A percentile compares a stretch with the other conserved stretches of the same genome.
These are phyloP conservation scores for Seriola dumerili DNA, from an alignment of 2,113 vertebrate species.

Conservation along the genomic window DNA sequence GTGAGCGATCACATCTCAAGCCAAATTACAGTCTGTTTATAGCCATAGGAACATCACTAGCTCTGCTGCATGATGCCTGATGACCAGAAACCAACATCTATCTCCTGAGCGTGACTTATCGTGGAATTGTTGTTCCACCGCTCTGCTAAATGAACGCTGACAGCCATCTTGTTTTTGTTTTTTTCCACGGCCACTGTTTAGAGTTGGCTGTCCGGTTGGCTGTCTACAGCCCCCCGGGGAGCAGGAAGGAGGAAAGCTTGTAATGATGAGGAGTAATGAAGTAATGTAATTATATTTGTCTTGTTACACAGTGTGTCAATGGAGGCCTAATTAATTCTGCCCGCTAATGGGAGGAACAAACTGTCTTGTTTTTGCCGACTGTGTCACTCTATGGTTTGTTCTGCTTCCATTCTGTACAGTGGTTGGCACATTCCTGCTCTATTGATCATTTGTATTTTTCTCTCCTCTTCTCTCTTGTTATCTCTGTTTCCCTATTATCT, in stretches of 20 bases:
- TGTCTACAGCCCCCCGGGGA: constrained; percentile 21
- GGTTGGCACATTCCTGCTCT: background rate
- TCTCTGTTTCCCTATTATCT: constrained; percentile 22
- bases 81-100: constrained; percentile 62
- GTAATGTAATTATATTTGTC: constrained; percentile 73
- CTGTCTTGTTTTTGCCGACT: constrained; percentile 46
- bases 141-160: constrained; percentile 53
- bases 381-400: constrained; percentile 48
- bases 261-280: constrained; percentile 64
- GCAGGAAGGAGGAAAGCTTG: constrained; percentile 38
- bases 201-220: constrained; percentile 49
- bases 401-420: constrained; percentile 9
- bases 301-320: constrained; percentile 54
- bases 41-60: constrained; percentile 59
- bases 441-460: constrained; percentile 33
- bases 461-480: background rate
- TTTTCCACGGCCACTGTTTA: constrained; percentile 28
- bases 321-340: constrained; percentile 66
- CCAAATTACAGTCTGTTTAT: constrained; percentile 70
- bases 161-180: constrained; percentile 44
- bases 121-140: constrained; percentile 20
- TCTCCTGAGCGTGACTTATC: constrained; percentile 41
- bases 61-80: constrained; percentile 30
- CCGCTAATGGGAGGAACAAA: constrained; percentile 57
- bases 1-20: constrained; percentile 68